phyloP scores from a whole-genome alignment of 2,888 invertebrate genomes.

The Apamea sordens region DNA sequence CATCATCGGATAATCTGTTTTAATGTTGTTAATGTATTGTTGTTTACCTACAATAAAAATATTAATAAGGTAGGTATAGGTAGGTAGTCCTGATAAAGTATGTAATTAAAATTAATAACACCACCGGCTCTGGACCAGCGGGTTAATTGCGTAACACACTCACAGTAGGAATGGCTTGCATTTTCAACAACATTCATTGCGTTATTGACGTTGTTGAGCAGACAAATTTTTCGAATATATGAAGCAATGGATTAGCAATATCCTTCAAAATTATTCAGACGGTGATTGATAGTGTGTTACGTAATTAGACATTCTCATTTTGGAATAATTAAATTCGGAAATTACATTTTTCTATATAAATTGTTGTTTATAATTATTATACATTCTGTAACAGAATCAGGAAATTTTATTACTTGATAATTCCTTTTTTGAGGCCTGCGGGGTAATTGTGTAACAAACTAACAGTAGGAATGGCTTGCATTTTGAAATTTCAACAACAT shows the following conservation, averaged over 20 bases:
- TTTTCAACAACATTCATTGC: too few species aligned
- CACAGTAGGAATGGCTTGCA: too few species aligned
- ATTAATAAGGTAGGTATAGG: not conserved
- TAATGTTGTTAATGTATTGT: slow-evolving; percentile 7
- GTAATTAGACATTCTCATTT: not conserved
- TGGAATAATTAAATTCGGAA: slow-evolving; percentile 12
- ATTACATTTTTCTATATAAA: not conserved
- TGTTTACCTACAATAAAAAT: not conserved
- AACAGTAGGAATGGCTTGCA: too few species aligned
- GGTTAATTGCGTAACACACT: too few species aligned
- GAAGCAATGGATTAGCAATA: too few species aligned
- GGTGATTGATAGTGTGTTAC: too few species aligned
- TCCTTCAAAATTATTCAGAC: too few species aligned
- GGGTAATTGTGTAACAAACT: too few species aligned
- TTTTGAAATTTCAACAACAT: too few species aligned
- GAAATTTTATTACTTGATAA: slow-evolving; percentile 30
- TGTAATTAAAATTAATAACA: slow-evolving; percentile 10
- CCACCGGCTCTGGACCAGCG: not conserved
- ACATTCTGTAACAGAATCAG: slow-evolving; percentile 5
- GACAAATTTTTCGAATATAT: too few species aligned
- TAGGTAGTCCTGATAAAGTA: not conserved
- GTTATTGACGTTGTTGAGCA: too few species aligned
- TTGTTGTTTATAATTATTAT: not conserved
- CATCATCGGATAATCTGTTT: slow-evolving; percentile 31
- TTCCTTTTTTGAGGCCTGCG: slow-evolving; percentile 6